These are phyloP conservation scores for Littorina saxatilis DNA, from an alignment of 1,140 invertebrate genomes.

Conservation along the genomic window DNA sequence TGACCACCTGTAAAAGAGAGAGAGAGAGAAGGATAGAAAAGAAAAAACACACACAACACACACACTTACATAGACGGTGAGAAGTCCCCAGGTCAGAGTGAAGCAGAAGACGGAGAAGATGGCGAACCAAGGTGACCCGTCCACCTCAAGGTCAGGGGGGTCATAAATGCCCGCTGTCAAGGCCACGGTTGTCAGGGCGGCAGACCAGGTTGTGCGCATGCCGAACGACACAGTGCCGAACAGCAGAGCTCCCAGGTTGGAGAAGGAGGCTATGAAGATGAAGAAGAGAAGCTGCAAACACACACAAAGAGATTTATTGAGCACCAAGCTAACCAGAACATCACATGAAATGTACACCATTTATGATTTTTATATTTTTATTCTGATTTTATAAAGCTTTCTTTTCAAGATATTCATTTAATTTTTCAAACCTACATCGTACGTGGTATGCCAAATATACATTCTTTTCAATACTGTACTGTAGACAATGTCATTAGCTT, in stretches of 20 bases:
- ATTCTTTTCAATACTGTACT: too few species aligned
- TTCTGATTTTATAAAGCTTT: too few species aligned
- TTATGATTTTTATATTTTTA: too few species aligned
- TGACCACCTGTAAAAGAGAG: too few species aligned
- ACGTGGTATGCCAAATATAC: too few species aligned
- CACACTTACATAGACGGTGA: constrained; percentile 71
- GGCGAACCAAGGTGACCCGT: constrained; percentile 34
- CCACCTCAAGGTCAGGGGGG: constrained; percentile 42
- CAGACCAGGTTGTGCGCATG: constrained; percentile 62
- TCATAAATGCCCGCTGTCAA: constrained; percentile 56
- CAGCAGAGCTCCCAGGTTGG: constrained; percentile 60
- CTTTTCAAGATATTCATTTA: too few species aligned
- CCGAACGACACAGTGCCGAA: constrained; percentile 60
- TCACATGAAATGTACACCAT: neutral
- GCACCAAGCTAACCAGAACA: neutral
- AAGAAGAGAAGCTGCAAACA: constrained; percentile 63
- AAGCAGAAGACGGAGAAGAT: constrained; percentile 62
- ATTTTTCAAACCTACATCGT: too few species aligned
- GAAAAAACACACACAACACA: too few species aligned
- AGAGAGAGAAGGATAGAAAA: too few species aligned
- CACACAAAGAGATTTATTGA: constrained; percentile 11
- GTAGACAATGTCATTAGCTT: too few species aligned
- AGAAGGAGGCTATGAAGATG: constrained; percentile 60
- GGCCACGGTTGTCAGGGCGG: constrained; percentile 61
- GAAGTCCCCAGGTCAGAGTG: constrained; percentile 61